These are phyloP conservation scores for Otocyon megalotis DNA, from an alignment of 2,113 vertebrate genomes.

Conservation along the genomic window DNA sequence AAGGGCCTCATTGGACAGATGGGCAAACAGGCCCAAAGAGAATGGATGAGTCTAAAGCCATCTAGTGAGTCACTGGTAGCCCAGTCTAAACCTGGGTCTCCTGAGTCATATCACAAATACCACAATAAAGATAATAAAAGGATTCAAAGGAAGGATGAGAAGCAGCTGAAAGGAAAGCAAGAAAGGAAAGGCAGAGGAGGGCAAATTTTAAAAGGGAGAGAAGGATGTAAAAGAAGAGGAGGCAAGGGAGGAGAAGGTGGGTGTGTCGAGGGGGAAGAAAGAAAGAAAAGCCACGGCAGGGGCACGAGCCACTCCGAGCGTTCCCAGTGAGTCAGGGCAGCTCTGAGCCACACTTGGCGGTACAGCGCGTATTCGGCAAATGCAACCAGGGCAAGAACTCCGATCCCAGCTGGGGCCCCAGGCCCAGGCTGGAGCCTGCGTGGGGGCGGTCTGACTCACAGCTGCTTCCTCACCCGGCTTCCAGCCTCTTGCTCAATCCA, in stretches of 20 bases:
- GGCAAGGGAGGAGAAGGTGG: not conserved
- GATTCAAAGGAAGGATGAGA: not conserved
- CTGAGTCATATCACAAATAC: not conserved
- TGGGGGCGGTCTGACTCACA: constrained; percentile 49
- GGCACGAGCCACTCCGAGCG: not conserved
- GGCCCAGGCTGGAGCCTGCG: not conserved
- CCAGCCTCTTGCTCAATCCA: constrained; percentile 69
- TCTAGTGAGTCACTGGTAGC: not conserved
- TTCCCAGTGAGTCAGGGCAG: not conserved
- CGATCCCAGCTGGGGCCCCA: constrained; percentile 48
- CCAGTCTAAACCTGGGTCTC: not conserved
- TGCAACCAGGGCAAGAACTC: not conserved
- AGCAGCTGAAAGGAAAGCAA: not conserved
- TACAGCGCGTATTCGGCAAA: constrained; percentile 22
- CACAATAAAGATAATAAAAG: not conserved
- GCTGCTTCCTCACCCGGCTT: not conserved
- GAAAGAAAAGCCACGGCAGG: not conserved
- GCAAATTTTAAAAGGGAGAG: not conserved
- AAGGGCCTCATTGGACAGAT: not conserved
- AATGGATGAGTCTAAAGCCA: not conserved
- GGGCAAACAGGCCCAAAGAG: not conserved
- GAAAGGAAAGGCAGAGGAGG: not conserved
- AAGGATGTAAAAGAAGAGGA: not conserved
- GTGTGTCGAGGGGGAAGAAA: not conserved
- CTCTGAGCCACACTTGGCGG: constrained; percentile 59